Evolutionary conservation across 2,888 invertebrate species (phyloP), one percentile per base, ranked within the genome.

Genomic region (Zelleria hepariella): DNA sequence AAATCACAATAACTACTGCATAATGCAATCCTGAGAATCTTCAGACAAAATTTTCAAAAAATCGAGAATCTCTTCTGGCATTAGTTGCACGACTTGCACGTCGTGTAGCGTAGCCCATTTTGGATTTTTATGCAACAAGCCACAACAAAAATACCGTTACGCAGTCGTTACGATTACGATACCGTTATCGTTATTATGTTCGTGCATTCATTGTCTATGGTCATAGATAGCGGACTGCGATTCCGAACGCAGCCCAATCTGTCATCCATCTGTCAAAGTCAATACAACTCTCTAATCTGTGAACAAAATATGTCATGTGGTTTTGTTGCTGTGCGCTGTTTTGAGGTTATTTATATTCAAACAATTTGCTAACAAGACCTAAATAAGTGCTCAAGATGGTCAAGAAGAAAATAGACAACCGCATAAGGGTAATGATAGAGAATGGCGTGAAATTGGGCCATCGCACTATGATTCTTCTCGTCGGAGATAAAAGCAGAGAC

Each of bases 401-500:
- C 51, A 93, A 95, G 67, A 97, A 97, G 84, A 99, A 99, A 88
- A 95, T 99, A 70, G 99, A 99, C 80, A 98, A 98, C 77, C 93
- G 99, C 59, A 95, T 99, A 63, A 92, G 98, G 57, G 93, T 96
- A 23, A 91, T 99, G 87, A 98, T 99, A 73, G 99, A 99, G 86
- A 98, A 98, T 94, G 98, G 98, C 26, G 96, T 98, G 55, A 92
- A 93, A 72, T 78, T 93, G 58, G 95, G 96, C 1, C 98, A 99
- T 75, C 92, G 99, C 59, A 96, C 97, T 2, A 93, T 99, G 93
- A 96, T 99, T 85, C 93, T 97, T 54, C 90, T 99, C 58, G 96
- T 99, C 47, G 99, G 99, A 2, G 98, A 99, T 75, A 98, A 98
- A 88, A 95, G 95, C 20, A 91, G 95, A 77, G 98, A 99, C 87